These are phyloP conservation scores for Empidonax alnorum DNA, from an alignment of 2,113 vertebrate genomes.

Conservation along the genomic window DNA sequence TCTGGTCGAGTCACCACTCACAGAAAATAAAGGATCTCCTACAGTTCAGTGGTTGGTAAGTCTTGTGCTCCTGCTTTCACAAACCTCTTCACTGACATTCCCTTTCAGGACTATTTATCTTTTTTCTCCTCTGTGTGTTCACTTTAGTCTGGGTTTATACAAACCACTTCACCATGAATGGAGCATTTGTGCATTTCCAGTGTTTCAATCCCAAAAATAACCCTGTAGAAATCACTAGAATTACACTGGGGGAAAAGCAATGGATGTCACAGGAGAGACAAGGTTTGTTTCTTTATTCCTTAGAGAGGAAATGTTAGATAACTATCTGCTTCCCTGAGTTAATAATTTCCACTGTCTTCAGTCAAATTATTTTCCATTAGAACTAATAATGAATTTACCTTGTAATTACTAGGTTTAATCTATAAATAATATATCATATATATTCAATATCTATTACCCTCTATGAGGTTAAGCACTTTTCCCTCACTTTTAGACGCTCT, in stretches of 20 bases:
- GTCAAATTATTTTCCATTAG: constrained; percentile 2
- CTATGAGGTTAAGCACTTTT: background rate
- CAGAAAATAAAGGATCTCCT: background rate
- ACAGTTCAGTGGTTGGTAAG: background rate
- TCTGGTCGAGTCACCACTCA: background rate
- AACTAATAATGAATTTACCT: background rate
- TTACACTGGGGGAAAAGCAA: background rate
- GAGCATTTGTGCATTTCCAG: constrained; percentile 4
- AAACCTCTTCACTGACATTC: background rate
- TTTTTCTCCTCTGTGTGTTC: background rate
- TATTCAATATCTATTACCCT: background rate
- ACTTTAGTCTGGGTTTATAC: background rate
- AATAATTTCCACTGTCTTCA: background rate
- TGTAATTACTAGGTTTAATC: background rate
- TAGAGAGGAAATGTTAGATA: background rate
- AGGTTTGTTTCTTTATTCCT: background rate
- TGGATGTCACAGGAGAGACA: background rate
- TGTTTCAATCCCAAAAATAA: background rate
- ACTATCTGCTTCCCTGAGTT: background rate
- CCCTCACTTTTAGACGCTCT: background rate
- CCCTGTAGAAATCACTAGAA: background rate
- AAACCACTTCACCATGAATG: constrained; percentile 9
- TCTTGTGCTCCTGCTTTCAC: background rate
- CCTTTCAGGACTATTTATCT: constrained; percentile 24
- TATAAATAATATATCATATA: background rate